These are phyloP conservation scores for Saguinus imperator DNA, from an alignment of 2,113 vertebrate species.

Conservation along the genomic window DNA sequence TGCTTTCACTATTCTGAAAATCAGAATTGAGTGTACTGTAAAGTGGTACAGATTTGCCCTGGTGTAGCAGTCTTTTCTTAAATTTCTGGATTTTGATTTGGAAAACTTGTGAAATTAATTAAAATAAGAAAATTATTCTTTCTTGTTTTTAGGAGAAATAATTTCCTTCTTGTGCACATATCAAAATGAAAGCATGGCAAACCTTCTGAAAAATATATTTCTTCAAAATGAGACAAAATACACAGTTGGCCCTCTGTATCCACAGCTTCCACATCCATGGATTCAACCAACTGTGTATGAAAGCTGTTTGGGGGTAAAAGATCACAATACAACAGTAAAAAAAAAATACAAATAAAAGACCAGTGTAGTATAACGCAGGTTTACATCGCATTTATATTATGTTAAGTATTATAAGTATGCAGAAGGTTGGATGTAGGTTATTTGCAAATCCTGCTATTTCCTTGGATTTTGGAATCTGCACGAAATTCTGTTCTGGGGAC, in stretches of 20 bases:
- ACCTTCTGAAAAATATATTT: not conserved
- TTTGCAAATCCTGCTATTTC: not conserved
- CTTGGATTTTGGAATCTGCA: not conserved
- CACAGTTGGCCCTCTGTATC: not conserved
- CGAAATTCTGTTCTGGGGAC: not conserved
- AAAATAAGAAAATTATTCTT: not conserved
- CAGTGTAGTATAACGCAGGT: not conserved
- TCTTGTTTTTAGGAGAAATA: slow-evolving; percentile 13
- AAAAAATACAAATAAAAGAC: not conserved
- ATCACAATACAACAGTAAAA: not conserved
- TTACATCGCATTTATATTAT: not conserved
- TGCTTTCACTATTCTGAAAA: not conserved
- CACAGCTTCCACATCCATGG: not conserved
- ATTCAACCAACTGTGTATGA: not conserved
- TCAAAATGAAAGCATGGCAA: slow-evolving; percentile 9
- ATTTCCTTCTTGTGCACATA: not conserved
- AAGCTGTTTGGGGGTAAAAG: not conserved
- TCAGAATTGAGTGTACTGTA: not conserved
- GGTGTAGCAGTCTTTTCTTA: not conserved
- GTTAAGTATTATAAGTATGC: not conserved
- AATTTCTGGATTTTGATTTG: not conserved
- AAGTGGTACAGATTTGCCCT: not conserved
- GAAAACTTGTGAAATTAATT: not conserved
- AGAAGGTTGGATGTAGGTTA: not conserved
- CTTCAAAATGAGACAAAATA: not conserved